These are phyloP conservation scores for Macaria notata DNA, from an alignment of 2,888 invertebrate species.

Conservation along the genomic window DNA sequence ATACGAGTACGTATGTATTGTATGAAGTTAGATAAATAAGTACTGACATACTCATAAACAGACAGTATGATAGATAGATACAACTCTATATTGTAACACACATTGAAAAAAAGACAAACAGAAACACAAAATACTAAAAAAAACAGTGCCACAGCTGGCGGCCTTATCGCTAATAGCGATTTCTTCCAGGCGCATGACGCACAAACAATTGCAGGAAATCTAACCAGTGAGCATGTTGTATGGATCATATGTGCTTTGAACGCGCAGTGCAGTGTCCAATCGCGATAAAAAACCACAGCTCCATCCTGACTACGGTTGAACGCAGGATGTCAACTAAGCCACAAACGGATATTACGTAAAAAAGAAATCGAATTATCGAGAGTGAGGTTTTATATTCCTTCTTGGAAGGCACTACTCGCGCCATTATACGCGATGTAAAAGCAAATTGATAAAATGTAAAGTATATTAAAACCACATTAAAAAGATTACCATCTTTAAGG, in stretches of 20 bases:
- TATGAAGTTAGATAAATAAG: too few relatives aligned
- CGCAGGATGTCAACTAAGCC: constrained; percentile 20
- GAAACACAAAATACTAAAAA: too few relatives aligned
- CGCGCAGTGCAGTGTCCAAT: constrained; percentile 12
- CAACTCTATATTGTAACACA: too few relatives aligned
- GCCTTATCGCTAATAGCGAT: too few relatives aligned
- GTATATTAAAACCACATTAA: constrained; percentile 5
- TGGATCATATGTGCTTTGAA: constrained; percentile 13
- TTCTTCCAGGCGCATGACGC: too few relatives aligned
- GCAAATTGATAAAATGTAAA: not conserved
- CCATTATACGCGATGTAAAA: not conserved
- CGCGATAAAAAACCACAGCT: constrained; percentile 43
- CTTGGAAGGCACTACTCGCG: not conserved
- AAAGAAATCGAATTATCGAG: constrained; percentile 17
- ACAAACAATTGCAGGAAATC: constrained; percentile 1
- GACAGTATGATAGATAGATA: too few relatives aligned
- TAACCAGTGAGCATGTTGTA: not conserved
- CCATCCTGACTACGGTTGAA: constrained; percentile 40
- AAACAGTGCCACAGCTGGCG: too few relatives aligned
- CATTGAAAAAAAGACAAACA: too few relatives aligned
- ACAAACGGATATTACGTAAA: constrained; percentile 11
- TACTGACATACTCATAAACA: too few relatives aligned
- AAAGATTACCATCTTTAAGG: not conserved
- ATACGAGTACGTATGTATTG: too few relatives aligned
- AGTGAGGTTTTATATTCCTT: constrained; percentile 3